These are phyloP conservation scores for Caenorhabditis sulstoni DNA, from an alignment of 2,888 invertebrate species.

Conservation along the genomic window DNA sequence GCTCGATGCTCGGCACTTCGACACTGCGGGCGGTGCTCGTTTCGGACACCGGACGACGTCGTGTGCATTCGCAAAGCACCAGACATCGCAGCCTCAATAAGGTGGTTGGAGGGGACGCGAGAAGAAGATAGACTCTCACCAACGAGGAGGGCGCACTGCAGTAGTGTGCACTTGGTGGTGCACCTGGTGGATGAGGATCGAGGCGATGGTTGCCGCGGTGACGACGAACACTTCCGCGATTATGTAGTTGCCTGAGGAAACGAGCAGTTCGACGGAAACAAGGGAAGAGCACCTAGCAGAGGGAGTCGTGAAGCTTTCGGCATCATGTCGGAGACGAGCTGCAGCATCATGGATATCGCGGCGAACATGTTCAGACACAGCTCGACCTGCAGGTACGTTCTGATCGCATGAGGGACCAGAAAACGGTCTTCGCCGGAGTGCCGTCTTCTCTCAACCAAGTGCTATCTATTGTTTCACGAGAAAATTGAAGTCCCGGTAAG, in stretches of 20 bases:
- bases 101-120: neutral
- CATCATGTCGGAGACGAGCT: slow-evolving; percentile 72
- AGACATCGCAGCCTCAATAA: slow-evolving; percentile 42
- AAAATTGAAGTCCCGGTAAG: no score
- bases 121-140: slow-evolving; percentile 29
- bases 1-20: slow-evolving; percentile 23
- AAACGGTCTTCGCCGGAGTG: no score
- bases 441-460: no score
- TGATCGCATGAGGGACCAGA: no score
- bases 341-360: slow-evolving; percentile 71
- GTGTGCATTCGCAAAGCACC: slow-evolving; percentile 44
- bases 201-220: slow-evolving; percentile 58
- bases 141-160: slow-evolving; percentile 45
- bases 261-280: no score
- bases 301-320: slow-evolving; percentile 70
- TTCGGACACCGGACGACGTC: slow-evolving; percentile 17
- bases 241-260: slow-evolving; percentile 61
- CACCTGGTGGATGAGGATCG: slow-evolving; percentile 48
- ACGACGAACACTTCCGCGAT: slow-evolving; percentile 64
- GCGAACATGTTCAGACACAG: slow-evolving; percentile 69
- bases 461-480: no score
- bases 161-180: slow-evolving; percentile 60
- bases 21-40: slow-evolving; percentile 34
- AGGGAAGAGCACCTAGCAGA: slow-evolving; percentile 54
- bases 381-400: slow-evolving; percentile 18